Percentiles rank a stretch among this genome's conserved stretches.
These are phyloP conservation scores for Mercenaria mercenaria DNA, from an alignment of 1,140 invertebrate genomes.

Conservation along the genomic window DNA sequence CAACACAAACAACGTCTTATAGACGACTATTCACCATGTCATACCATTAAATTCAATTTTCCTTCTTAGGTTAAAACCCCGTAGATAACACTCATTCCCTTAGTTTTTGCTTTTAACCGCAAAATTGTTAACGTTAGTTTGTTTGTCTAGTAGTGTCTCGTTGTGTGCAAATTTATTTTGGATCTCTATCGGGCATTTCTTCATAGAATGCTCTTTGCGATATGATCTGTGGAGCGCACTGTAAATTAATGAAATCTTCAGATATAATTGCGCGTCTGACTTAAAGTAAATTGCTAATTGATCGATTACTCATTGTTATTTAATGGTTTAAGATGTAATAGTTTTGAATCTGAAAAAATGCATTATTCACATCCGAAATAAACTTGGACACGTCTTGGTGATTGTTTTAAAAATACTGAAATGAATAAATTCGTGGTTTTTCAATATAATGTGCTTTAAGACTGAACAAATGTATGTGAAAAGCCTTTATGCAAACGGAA, in stretches of 20 bases:
- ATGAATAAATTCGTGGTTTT: not conserved
- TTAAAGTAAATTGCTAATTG: not conserved
- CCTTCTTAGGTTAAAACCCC: not conserved
- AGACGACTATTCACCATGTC: not conserved
- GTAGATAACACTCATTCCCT: not conserved
- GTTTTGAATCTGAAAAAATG: not conserved
- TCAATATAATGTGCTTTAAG: too few relatives aligned
- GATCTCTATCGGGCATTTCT: not conserved
- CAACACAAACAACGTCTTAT: not conserved
- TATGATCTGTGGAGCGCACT: not conserved
- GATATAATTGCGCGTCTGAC: not conserved
- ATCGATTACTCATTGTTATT: not conserved
- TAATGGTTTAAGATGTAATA: not conserved
- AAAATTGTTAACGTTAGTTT: not conserved
- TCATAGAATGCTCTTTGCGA: not conserved
- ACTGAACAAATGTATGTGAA: too few relatives aligned
- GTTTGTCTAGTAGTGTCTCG: not conserved
- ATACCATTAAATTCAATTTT: not conserved
- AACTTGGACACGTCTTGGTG: not conserved
- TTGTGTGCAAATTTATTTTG: slow-evolving; percentile 4
- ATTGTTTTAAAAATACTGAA: not conserved
- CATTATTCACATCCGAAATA: not conserved
- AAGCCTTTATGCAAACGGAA: too few relatives aligned
- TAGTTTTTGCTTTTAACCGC: slow-evolving; percentile 12
- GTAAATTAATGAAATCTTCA: not conserved